Base-by-base conservation (phyloP, 2,888 invertebrate genomes). In the Nomada ferruginata region DNA sequence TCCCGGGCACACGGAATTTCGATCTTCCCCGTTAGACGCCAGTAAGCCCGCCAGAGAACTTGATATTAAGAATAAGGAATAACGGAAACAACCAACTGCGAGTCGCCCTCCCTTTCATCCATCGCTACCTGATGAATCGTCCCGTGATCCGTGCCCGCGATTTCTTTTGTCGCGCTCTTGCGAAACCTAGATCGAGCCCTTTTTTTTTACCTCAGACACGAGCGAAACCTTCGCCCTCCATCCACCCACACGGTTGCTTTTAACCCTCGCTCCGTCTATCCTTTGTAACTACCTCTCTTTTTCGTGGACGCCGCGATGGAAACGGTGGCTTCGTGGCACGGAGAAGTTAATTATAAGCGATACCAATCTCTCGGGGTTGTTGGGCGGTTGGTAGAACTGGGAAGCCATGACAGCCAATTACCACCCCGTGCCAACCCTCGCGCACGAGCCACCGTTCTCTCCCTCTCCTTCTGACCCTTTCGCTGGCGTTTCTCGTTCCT, bases 271-370 rank as follows among this genome's bases (percentile, higher is more conserved):
- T 57, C 73, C 65, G n/a, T 42, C 53, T 18, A 69, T 61, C 69
- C 53, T 77, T 80, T 82, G 82, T 83, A 82, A 73, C 79, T 82
- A 53, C 55, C 74, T 77, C 85, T 72, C 85, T 82, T 83, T 84
- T 84, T 87, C 90, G 88, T 89, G 89, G 90, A 90, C 90, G 88
- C 88, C 92, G 79, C 80, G 91, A 91, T 92, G 91, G 91, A 91
- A 92, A 91, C 91, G 90, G 89, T 89, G 91, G 90, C 91, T 92
- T 93, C 93, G 93, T 93, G 93, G 93, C 92, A 93, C 93, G 93
- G 93, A 93, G 93, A 93, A 93, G 93, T 93, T 93, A 93, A 93
- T 93, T 93, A 93, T 93, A 93, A 93, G 93, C 93, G 93, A 93
- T 93, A 93, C 93, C 93, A 93, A 93, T 93, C 93, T 93, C 93